Evolutionary conservation across 2,888 invertebrate species (phyloP).

Genomic region (Nemotelus pantherinus): DNA sequence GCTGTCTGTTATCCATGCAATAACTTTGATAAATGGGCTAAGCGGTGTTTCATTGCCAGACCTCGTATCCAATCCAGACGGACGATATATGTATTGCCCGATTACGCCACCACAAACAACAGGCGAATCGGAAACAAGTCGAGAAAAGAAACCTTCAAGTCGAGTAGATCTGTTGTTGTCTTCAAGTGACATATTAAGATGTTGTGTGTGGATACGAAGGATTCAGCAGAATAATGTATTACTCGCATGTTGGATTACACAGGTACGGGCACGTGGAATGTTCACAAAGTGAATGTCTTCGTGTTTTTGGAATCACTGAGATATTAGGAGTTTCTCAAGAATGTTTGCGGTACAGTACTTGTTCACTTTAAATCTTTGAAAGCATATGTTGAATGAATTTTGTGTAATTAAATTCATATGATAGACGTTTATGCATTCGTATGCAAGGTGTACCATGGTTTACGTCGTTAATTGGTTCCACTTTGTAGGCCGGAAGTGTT

Average conservation of each 20-base stretch:
- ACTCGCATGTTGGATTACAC: background rate
- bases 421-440: too few relatives aligned
- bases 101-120: too few relatives aligned
- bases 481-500: too few relatives aligned
- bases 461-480: too few relatives aligned
- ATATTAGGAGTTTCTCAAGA: background rate
- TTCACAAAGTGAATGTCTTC: background rate
- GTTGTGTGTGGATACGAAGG: conserved; percentile 27
- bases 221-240: conserved; percentile 17
- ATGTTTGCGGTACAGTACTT: background rate
- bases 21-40: conserved; percentile 37
- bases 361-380: too few relatives aligned
- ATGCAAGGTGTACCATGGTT: too few relatives aligned
- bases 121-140: background rate
- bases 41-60: conserved; percentile 36
- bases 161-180: conserved; percentile 15
- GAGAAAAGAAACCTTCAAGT: conserved; percentile 20
- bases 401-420: too few relatives aligned
- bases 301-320: background rate
- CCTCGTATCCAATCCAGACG: background rate
- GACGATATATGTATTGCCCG: background rate
- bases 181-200: conserved; percentile 36
- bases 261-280: background rate
- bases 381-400: too few relatives aligned
- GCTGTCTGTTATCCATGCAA: conserved; percentile 35